Percentiles rank a stretch among this genome's conserved stretches.
Conservation (phyloP, 2,113 vertebrate species). For the Isurus oxyrinchus region DNA sequence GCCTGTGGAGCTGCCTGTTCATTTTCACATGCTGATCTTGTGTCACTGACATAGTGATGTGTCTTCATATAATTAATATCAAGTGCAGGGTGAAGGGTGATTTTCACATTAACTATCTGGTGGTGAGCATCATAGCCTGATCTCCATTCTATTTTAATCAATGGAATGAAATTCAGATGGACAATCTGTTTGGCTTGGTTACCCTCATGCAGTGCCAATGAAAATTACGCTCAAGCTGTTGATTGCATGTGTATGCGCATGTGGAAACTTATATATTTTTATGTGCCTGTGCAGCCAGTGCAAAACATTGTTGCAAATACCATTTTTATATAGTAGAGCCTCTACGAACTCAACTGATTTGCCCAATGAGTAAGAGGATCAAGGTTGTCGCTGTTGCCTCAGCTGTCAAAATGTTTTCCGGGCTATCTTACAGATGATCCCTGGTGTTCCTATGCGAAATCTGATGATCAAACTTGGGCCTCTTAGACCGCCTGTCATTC, state of each 20-base stretch:
- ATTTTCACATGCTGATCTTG: background rate
- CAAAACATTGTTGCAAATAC: background rate
- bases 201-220: background rate
- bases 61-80: background rate
- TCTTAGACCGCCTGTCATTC: slow-evolving; percentile 50
- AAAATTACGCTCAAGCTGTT: background rate
- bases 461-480: slow-evolving; percentile 61
- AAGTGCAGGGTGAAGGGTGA: background rate
- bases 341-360: background rate
- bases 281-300: background rate
- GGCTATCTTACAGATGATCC: slow-evolving; percentile 15
- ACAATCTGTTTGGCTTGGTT: background rate
- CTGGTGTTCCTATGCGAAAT: slow-evolving; percentile 45
- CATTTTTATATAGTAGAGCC: background rate
- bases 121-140: background rate
- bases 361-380: background rate
- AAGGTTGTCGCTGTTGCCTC: background rate
- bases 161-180: too few species aligned
- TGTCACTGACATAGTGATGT: background rate
- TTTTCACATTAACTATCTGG: background rate
- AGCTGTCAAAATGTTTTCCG: background rate
- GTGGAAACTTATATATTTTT: background rate
- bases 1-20: background rate
- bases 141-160: background rate
- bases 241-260: background rate